Conservation (phyloP, 2,888 invertebrate genomes). For the Lepidocyrtinus sp. region DNA sequence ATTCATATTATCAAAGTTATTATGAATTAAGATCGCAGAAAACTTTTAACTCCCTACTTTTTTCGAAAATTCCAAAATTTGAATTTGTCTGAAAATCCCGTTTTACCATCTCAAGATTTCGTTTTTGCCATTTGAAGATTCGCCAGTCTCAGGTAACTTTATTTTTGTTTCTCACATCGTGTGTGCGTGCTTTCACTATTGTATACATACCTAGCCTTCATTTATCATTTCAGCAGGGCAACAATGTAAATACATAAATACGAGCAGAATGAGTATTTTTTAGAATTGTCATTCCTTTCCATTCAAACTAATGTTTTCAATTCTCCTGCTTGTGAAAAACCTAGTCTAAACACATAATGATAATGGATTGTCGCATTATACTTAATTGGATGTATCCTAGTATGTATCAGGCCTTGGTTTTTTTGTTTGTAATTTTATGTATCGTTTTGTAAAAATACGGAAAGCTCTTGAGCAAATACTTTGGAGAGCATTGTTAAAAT, state of each 20-base stretch:
- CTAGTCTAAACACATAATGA: constrained; percentile 7
- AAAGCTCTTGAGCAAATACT: constrained; percentile 3
- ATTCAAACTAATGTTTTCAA: constrained; percentile 17
- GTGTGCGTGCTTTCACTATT: too few species aligned
- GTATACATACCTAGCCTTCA: background rate
- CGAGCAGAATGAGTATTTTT: background rate
- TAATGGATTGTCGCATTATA: constrained; percentile 20
- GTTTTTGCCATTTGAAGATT: too few species aligned
- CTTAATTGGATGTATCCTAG: constrained; percentile 10
- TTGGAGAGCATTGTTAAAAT: constrained; percentile 7
- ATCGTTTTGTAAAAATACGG: constrained; percentile 5
- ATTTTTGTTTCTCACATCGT: too few species aligned
- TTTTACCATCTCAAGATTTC: too few species aligned
- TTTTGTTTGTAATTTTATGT: constrained; percentile 20
- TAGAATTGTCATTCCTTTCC: constrained; percentile 12
- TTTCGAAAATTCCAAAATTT: too few species aligned
- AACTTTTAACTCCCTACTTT: too few species aligned
- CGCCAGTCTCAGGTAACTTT: too few species aligned
- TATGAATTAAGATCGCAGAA: too few species aligned
- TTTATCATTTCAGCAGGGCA: background rate
- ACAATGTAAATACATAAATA: constrained; percentile 17
- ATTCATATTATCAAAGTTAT: too few species aligned
- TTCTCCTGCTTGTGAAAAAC: background rate
- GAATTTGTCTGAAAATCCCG: too few species aligned
- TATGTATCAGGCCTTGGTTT: constrained; percentile 6